Evolutionary conservation across 2,888 invertebrate genomes (phyloP), one percentile per base, ranked within the genome.

Genomic region (Acanthacorydalis orientalis): DNA sequence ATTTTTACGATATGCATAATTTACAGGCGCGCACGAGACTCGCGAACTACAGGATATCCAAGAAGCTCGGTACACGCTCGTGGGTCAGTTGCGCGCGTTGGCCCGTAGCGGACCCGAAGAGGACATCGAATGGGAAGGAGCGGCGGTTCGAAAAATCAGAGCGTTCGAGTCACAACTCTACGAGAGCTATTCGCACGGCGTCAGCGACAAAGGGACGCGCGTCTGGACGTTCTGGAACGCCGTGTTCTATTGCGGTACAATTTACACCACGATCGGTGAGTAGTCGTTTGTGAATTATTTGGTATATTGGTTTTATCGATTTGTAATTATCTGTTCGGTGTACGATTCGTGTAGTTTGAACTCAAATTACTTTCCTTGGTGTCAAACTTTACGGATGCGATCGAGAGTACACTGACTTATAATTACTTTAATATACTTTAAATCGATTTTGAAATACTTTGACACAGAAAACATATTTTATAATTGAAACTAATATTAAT

Each of bases 201-300:
- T 43, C 11, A 12, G 31, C 9, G 43, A 47, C 35, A 32, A 72
- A 37, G 67, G 64, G 4, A 61, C 64, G 15, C 74, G 68, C 53
- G 72, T 75, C 0, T 90, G 90, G 90, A 76, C 80, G 1, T 86
- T 88, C 61, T 85, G 83, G 82, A 87, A 88, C 60, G 74, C 89
- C 0, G 77, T 90, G 65, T 88, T 90, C 57, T 90, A 82, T 57
- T 84, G 88, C 54, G 84, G 87, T 39, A 90, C 90, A 23, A 82
- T 90, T 59, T 89, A 83, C 57, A 90, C 90, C 10, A 90, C 89
- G 10, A 90, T 90, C 59, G 90, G 90, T 89, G 59, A 75, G 77
- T 65, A 4, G 7, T 37, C n/a, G 37, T 37, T n/a, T 12, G 35
- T 35, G 7, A n/a, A 7, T 35, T 11, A 10, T 37, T 37, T 9